Evolutionary conservation across 2,888 invertebrate species (phyloP).

Genomic region (Galerucella pusilla): DNA sequence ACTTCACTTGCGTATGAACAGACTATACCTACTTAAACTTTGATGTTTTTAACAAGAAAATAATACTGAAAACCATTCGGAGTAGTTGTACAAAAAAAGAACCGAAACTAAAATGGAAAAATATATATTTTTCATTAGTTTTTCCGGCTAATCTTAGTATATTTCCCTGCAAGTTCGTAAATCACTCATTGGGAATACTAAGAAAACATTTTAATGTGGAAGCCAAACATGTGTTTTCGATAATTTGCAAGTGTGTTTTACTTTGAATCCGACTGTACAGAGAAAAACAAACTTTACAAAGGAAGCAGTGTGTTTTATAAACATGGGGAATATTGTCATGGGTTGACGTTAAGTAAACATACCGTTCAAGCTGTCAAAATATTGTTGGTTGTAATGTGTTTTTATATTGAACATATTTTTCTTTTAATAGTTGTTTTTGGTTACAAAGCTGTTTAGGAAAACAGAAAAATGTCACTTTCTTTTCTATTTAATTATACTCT

Average conservation of each 20-base stretch:
- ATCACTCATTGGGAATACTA: conserved; percentile 13
- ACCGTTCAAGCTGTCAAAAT: conserved; percentile 47
- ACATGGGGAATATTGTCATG: conserved; percentile 40
- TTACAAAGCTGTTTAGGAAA: background rate
- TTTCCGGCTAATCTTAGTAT: background rate
- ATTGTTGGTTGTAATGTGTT: conserved; percentile 30
- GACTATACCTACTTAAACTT: too few relatives aligned
- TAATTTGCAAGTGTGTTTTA: conserved; percentile 41
- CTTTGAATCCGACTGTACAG: conserved; percentile 32
- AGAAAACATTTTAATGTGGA: conserved; percentile 28
- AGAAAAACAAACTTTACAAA: conserved; percentile 41
- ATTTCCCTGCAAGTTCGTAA: background rate
- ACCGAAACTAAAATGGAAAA: too few relatives aligned
- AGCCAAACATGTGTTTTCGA: conserved; percentile 39
- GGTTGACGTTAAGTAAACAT: conserved; percentile 38
- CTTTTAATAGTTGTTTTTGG: background rate
- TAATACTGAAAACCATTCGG: too few relatives aligned
- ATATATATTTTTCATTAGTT: too few relatives aligned
- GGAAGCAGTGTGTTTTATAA: conserved; percentile 44
- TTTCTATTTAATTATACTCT: background rate
- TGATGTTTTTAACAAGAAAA: too few relatives aligned
- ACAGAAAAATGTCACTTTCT: background rate
- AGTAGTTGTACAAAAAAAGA: too few relatives aligned
- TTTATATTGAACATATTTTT: background rate
- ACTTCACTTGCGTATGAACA: too few relatives aligned